phyloP scores from a whole-genome alignment of 2,113 vertebrate species.

The Ptilonorhynchus violaceus region DNA sequence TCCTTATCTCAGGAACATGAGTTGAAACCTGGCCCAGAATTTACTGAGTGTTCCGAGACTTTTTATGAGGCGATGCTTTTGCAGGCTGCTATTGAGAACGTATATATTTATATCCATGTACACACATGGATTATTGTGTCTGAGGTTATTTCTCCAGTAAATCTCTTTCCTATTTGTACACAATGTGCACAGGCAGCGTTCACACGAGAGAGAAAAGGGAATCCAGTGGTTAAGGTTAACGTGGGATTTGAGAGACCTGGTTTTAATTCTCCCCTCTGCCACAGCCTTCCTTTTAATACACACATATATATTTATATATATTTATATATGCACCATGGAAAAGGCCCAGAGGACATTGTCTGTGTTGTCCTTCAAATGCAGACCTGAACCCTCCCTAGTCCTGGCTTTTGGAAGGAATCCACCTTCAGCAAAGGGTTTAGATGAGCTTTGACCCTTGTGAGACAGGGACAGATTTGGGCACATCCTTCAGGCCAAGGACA shows the following conservation, averaged over 20 bases:
- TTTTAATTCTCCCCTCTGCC: constrained; percentile 1
- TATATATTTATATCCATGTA: not conserved
- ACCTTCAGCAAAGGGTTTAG: not conserved
- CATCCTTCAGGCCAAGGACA: not conserved
- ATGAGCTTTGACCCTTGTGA: not conserved
- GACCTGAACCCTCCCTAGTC: not conserved
- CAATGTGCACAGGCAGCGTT: not conserved
- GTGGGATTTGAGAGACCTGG: not conserved
- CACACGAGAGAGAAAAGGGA: not conserved
- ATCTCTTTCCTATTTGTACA: constrained; percentile 8
- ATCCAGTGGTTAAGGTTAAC: not conserved
- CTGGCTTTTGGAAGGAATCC: not conserved
- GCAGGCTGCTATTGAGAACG: not conserved
- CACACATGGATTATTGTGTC: not conserved
- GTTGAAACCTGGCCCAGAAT: constrained; percentile 53
- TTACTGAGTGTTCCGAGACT: constrained; percentile 34
- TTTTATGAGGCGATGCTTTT: constrained; percentile 22
- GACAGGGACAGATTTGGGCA: not conserved
- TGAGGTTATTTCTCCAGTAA: not conserved
- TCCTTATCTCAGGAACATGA: constrained; percentile 58
- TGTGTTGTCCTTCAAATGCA: not conserved
- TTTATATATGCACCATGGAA: fast-evolving
- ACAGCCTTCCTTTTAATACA: not conserved
- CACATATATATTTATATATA: no score
- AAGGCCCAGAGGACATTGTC: not conserved